Conservation (phyloP, 2,888 invertebrate genomes). For the Archips xylosteana region DNA sequence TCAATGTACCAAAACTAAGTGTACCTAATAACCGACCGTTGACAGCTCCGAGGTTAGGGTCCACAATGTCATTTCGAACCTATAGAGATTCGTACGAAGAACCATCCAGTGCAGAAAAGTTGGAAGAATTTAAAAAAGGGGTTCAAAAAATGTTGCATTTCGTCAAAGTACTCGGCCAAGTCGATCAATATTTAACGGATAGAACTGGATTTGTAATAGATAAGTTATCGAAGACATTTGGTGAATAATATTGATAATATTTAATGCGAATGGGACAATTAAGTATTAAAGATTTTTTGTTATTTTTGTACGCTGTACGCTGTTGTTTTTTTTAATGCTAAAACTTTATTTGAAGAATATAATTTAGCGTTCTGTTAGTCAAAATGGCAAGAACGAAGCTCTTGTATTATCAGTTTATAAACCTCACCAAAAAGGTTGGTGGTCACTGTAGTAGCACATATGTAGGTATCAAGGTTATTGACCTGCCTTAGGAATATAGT, state of each 20-base stretch:
- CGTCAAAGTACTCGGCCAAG: slow-evolving; percentile 75
- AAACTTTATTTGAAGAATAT: too few relatives aligned
- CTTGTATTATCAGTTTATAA: too few relatives aligned
- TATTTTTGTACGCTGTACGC: slow-evolving; percentile 25
- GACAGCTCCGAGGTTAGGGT: slow-evolving; percentile 63
- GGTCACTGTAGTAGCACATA: too few relatives aligned
- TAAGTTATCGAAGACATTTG: slow-evolving; percentile 72
- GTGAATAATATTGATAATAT: slow-evolving; percentile 62
- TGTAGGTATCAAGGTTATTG: too few relatives aligned
- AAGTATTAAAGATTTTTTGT: slow-evolving; percentile 33
- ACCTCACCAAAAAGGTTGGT: too few relatives aligned
- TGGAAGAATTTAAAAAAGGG: slow-evolving; percentile 77
- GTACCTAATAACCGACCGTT: slow-evolving; percentile 42
- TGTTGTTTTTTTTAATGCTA: slow-evolving; percentile 4
- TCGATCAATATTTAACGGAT: slow-evolving; percentile 76
- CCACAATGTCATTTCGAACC: slow-evolving; percentile 56
- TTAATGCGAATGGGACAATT: background rate
- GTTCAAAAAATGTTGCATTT: slow-evolving; percentile 76
- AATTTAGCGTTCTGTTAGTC: too few relatives aligned
- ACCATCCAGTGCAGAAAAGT: slow-evolving; percentile 71
- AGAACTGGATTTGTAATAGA: slow-evolving; percentile 75
- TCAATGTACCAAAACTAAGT: slow-evolving; percentile 59
- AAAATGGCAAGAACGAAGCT: too few relatives aligned
- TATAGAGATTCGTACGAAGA: slow-evolving; percentile 58
- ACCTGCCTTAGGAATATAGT: too few relatives aligned